These are phyloP conservation scores for Tuta absoluta DNA, from an alignment of 2,888 invertebrate species.

Conservation along the genomic window DNA sequence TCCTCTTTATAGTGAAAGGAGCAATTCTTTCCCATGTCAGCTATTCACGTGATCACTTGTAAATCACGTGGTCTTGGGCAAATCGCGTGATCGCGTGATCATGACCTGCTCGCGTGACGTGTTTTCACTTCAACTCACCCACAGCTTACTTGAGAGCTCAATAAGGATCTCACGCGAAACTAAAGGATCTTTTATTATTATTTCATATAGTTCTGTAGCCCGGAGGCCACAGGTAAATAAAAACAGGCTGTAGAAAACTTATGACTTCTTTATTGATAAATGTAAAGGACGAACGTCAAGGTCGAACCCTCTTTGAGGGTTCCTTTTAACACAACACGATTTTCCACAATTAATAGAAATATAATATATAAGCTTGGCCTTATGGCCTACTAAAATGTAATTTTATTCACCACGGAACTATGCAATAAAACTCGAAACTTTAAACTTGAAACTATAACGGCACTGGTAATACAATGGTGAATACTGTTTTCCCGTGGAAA, in stretches of 20 bases:
- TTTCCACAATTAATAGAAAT: too few relatives aligned
- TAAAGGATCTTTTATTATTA: slow-evolving; percentile 26
- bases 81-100: slow-evolving; percentile 52
- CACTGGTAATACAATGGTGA: too few relatives aligned
- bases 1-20: background rate
- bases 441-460: too few relatives aligned
- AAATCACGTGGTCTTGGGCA: slow-evolving; percentile 43
- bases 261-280: background rate
- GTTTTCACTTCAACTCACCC: slow-evolving; percentile 62
- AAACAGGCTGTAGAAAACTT: too few relatives aligned
- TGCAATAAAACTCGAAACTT: too few relatives aligned
- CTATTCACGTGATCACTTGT: slow-evolving; percentile 42
- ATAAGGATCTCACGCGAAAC: slow-evolving; percentile 53
- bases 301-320: too few relatives aligned
- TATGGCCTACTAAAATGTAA: too few relatives aligned
- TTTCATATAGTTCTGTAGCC: slow-evolving; percentile 16
- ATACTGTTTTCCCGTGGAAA: too few relatives aligned
- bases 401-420: too few relatives aligned
- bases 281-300: background rate
- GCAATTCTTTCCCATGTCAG: background rate
- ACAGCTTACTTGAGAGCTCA: slow-evolving; percentile 71
- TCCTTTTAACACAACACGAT: too few relatives aligned
- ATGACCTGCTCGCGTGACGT: slow-evolving; percentile 62
- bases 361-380: too few relatives aligned
- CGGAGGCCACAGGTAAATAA: too few relatives aligned